phyloP scores from a whole-genome alignment of 2,113 vertebrate genomes.

The Mormoops blainvillei region DNA sequence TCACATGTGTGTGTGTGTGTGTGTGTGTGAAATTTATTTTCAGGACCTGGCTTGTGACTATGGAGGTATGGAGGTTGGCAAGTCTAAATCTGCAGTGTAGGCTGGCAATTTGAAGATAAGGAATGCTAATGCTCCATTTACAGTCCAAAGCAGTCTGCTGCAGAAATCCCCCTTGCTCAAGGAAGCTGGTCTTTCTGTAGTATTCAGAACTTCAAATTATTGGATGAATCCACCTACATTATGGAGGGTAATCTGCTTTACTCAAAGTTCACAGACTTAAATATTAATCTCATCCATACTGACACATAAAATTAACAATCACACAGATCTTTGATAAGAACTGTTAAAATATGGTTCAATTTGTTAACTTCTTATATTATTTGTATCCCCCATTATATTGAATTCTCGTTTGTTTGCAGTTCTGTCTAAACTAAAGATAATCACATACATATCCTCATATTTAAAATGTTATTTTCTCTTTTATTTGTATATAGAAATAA shows the following conservation, averaged over 20 bases:
- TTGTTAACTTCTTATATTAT: background rate
- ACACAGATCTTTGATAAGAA: background rate
- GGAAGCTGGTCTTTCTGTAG: background rate
- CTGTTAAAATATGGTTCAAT: background rate
- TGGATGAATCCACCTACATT: background rate
- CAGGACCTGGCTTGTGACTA: background rate
- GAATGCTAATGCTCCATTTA: background rate
- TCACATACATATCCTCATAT: background rate
- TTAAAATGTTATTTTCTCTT: background rate
- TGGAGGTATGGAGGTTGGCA: background rate
- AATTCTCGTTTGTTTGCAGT: background rate
- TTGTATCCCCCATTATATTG: background rate
- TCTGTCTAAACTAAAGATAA: background rate
- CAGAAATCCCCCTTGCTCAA: background rate
- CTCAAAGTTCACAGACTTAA: background rate
- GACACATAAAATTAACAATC: background rate
- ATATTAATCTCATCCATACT: background rate
- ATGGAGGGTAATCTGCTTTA: background rate
- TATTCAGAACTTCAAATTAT: background rate
- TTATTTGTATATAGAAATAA: background rate
- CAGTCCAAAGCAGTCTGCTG: background rate
- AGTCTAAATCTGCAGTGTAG: background rate
- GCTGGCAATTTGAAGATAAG: background rate
- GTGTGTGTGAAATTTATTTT: background rate
- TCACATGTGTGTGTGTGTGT: background rate